Conservation (phyloP, 1,140 invertebrate species). For the Scaptomyza hsui region DNA sequence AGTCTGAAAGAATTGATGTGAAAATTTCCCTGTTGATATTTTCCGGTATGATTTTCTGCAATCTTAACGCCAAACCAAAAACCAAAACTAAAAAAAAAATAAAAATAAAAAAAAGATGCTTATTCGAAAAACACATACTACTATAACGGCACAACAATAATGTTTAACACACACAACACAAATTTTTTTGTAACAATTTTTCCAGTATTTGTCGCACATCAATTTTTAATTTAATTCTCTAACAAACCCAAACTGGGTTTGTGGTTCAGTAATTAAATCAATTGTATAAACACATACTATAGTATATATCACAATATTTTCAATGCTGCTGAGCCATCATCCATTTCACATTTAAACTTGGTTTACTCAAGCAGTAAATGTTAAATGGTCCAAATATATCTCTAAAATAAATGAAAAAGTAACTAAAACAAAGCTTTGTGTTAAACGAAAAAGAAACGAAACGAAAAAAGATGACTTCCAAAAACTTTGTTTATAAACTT, state of each 20-base stretch:
- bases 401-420: constrained; percentile 25
- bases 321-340: not conserved
- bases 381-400: not conserved
- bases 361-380: not conserved
- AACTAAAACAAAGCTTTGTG: not conserved
- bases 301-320: not conserved
- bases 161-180: constrained; percentile 18
- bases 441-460: constrained; percentile 5
- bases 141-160: constrained; percentile 44
- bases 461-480: constrained; percentile 13
- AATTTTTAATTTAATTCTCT: not conserved
- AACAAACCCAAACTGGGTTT: constrained; percentile 1
- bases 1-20: not conserved
- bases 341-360: not conserved
- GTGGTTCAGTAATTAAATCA: not conserved
- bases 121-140: not conserved
- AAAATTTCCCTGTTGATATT: constrained; percentile 43
- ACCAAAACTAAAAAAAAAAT: constrained; percentile 12
- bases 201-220: not conserved
- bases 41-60: constrained; percentile 83
- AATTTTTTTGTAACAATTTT: not conserved
- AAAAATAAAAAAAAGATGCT: not conserved
- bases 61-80: constrained; percentile 73
- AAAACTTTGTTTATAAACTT: constrained; percentile 59
- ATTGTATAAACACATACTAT: not conserved